phyloP scores from a whole-genome alignment of 1,140 invertebrate genomes.

The Orchestia grillus region DNA sequence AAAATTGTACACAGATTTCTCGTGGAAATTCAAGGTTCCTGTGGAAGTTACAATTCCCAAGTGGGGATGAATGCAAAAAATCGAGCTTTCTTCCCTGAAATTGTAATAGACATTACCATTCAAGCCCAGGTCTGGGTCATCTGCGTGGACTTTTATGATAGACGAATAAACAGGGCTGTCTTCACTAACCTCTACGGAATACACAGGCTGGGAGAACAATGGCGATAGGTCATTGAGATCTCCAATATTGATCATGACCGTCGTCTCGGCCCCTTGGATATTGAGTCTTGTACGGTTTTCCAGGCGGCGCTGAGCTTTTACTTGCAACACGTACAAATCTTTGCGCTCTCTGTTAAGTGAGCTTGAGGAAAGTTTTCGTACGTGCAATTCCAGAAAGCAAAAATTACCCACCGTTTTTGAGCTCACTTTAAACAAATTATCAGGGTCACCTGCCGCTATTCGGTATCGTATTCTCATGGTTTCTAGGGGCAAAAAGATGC shows the following conservation, averaged over 20 bases:
- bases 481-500: conserved; percentile 74
- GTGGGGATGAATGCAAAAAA: conserved; percentile 92
- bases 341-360: conserved; percentile 92
- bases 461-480: conserved; percentile 79
- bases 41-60: conserved; percentile 88
- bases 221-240: conserved; percentile 94
- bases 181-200: conserved; percentile 86
- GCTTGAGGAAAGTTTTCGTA: conserved; percentile 84
- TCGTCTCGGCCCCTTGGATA: conserved; percentile 76
- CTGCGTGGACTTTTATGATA: conserved; percentile 78
- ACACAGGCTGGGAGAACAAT: conserved; percentile 88
- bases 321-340: conserved; percentile 84
- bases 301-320: conserved; percentile 80
- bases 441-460: conserved; percentile 86
- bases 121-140: conserved; percentile 92
- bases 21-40: conserved; percentile 80
- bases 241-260: conserved; percentile 83
- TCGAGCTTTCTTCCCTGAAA: conserved; percentile 83
- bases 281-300: conserved; percentile 61
- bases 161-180: conserved; percentile 83
- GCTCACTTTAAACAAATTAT: conserved; percentile 94
- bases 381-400: conserved; percentile 90
- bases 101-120: conserved; percentile 98
- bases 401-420: conserved; percentile 90
- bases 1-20: conserved; percentile 80